phyloP scores from a whole-genome alignment of 2,113 vertebrate species.

The Stegastes partitus region DNA sequence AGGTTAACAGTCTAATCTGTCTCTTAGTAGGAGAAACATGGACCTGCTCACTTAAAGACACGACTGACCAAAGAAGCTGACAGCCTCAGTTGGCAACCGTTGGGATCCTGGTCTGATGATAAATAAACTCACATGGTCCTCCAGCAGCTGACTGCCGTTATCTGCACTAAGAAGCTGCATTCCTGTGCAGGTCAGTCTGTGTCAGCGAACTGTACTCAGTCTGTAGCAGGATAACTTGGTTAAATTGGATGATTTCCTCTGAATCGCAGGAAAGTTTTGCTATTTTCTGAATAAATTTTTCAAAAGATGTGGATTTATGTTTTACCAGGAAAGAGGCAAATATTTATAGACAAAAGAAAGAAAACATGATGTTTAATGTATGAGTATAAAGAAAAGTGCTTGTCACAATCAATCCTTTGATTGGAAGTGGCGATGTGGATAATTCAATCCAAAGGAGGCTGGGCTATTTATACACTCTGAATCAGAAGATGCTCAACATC shows the following conservation, averaged over 20 bases:
- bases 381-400: neutral
- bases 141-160: constrained; percentile 56
- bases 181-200: constrained; percentile 20
- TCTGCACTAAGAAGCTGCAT: constrained; percentile 24
- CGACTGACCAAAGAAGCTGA: neutral
- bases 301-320: neutral
- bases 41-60: neutral
- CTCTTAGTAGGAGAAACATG: too few species aligned
- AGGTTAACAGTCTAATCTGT: too few species aligned
- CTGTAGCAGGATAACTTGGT: neutral
- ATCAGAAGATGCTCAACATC: neutral
- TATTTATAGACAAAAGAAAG: neutral
- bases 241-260: constrained; percentile 31
- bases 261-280: constrained; percentile 12
- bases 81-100: neutral
- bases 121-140: constrained; percentile 51
- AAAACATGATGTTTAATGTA: neutral
- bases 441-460: neutral
- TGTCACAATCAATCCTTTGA: neutral
- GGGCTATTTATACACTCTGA: neutral
- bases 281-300: neutral
- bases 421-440: neutral
- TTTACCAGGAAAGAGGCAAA: neutral
- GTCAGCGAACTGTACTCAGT: neutral
- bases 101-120: neutral